Conservation (phyloP, 2,113 vertebrate genomes). For the Pachyramphus minor region DNA sequence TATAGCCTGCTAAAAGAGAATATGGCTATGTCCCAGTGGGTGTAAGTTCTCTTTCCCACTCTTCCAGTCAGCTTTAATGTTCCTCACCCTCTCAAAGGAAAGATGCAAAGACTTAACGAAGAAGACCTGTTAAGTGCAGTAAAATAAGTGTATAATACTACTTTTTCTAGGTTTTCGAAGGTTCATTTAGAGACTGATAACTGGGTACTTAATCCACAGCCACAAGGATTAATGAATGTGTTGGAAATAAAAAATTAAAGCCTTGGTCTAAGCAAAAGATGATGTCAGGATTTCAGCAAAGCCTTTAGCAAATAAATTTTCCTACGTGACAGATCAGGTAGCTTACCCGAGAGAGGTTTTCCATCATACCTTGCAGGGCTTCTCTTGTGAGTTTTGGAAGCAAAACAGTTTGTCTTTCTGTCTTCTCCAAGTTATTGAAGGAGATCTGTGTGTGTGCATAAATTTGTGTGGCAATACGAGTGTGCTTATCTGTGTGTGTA, state of each 20-base stretch:
- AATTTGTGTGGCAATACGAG: fast-evolving
- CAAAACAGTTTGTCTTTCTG: neutral
- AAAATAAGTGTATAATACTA: neutral
- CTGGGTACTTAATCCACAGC: neutral
- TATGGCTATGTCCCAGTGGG: neutral
- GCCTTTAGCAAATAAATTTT: neutral
- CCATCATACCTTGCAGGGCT: neutral
- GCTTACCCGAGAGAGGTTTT: neutral
- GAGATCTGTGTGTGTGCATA: neutral
- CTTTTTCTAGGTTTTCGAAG: neutral
- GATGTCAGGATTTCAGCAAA: neutral
- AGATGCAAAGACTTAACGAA: neutral
- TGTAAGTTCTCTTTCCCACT: neutral
- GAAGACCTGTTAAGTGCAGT: neutral
- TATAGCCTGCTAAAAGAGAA: neutral
- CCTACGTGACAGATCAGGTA: neutral
- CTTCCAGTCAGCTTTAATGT: neutral
- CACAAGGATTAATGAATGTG: neutral
- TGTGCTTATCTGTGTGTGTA: neutral
- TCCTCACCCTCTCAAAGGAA: neutral
- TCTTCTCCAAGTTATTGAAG: neutral
- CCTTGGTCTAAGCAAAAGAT: neutral
- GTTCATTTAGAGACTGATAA: neutral
- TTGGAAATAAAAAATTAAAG: neutral
- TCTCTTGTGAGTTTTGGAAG: neutral